phyloP scores from a whole-genome alignment of 2,113 vertebrate genomes.

The Speoplatyrhinus poulsoni region DNA sequence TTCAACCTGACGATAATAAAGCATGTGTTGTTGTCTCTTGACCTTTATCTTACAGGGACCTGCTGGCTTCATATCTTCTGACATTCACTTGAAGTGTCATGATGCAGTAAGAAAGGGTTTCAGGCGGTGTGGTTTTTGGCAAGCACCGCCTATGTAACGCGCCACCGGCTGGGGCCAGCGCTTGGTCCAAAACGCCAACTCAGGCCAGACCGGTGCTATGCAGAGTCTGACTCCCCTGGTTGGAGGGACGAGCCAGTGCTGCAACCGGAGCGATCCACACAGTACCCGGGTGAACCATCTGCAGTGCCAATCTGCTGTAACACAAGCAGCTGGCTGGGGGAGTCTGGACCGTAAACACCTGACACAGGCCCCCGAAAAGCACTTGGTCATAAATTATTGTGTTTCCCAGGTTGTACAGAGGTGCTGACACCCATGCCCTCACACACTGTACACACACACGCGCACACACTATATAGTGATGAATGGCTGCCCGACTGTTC shows the following conservation, averaged over 20 bases:
- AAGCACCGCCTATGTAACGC: constrained; percentile 19
- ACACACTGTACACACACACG: constrained; percentile 27
- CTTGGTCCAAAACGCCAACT: constrained; percentile 41
- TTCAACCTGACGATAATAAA: constrained; percentile 47
- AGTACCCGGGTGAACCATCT: constrained; percentile 11
- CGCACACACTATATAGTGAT: constrained; percentile 57
- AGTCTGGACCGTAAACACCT: constrained; percentile 31
- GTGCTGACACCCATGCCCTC: constrained; percentile 32
- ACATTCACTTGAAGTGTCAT: constrained; percentile 44
- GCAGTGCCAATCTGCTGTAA: constrained; percentile 2
- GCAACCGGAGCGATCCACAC: constrained; percentile 32
- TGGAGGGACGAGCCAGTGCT: constrained; percentile 32
- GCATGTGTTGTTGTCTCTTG: constrained; percentile 50
- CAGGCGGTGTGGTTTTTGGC: constrained; percentile 19
- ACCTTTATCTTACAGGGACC: constrained; percentile 56
- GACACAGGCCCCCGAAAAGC: constrained; percentile 43
- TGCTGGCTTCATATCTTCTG: constrained; percentile 41
- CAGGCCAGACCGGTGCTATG: constrained; percentile 35
- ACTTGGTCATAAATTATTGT: constrained; percentile 48
- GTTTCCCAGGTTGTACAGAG: constrained; percentile 33
- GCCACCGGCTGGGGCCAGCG: constrained; percentile 41
- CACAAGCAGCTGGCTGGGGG: constrained; percentile 12
- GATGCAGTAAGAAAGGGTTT: constrained; percentile 22
- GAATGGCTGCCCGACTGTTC: constrained; percentile 63
- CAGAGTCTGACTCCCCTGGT: constrained; percentile 31